These are phyloP conservation scores for Dysdera silvatica DNA, from an alignment of 1,140 invertebrate species.

Conservation along the genomic window DNA sequence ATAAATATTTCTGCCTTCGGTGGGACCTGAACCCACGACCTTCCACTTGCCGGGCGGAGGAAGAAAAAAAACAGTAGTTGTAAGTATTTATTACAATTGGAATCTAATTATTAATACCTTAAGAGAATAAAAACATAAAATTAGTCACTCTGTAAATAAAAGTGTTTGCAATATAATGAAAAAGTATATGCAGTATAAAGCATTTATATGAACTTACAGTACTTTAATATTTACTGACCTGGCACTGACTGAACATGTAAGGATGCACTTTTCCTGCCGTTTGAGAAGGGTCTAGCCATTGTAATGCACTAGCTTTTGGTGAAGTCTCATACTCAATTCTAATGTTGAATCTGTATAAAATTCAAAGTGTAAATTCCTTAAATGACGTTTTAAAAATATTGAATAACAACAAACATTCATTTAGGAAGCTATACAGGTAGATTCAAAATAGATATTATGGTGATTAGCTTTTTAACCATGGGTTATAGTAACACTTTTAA, in stretches of 20 bases:
- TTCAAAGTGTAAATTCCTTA: background rate
- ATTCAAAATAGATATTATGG: background rate
- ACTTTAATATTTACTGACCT: too few relatives aligned
- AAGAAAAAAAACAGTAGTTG: too few relatives aligned
- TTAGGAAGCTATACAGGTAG: background rate
- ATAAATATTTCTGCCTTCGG: too few relatives aligned
- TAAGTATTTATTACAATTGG: too few relatives aligned
- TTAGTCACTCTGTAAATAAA: too few relatives aligned
- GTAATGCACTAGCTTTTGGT: slow-evolving; percentile 67
- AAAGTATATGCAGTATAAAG: too few relatives aligned
- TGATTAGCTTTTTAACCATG: background rate
- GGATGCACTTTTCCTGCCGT: slow-evolving; percentile 79
- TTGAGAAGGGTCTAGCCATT: slow-evolving; percentile 79
- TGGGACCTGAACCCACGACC: too few relatives aligned
- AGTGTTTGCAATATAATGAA: too few relatives aligned
- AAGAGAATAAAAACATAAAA: too few relatives aligned
- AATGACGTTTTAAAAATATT: background rate
- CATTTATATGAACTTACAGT: too few relatives aligned
- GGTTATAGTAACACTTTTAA: background rate
- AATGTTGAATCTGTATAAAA: slow-evolving; percentile 47
- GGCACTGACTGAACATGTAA: slow-evolving; percentile 86
- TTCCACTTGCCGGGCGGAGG: too few relatives aligned
- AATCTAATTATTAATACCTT: too few relatives aligned
- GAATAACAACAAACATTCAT: background rate
- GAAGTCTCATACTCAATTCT: slow-evolving; percentile 65